Evolutionary conservation across 1,140 invertebrate genomes (phyloP).

Genomic region (Trypoxylus dichotomus): DNA sequence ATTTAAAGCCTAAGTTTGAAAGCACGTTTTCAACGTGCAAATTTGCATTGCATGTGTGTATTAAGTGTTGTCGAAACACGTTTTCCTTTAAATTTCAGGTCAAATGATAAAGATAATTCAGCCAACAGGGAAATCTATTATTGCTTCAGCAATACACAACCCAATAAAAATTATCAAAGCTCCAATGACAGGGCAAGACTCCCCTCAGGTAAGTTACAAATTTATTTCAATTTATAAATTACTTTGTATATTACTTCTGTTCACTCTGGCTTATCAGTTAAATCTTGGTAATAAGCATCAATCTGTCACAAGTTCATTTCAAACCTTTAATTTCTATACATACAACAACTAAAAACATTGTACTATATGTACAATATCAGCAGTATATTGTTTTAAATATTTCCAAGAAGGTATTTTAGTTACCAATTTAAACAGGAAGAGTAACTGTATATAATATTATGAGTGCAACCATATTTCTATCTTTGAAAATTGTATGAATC

Average conservation of each 20-base stretch:
- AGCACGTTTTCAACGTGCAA: background rate
- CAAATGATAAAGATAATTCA: slow-evolving; percentile 69
- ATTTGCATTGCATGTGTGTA: background rate
- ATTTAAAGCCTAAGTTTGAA: background rate
- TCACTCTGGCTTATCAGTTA: slow-evolving; percentile 8
- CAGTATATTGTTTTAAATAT: no score
- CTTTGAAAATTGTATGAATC: no score
- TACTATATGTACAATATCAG: no score
- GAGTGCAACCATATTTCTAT: no score
- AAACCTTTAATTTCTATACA: no score
- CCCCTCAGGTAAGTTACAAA: slow-evolving; percentile 40
- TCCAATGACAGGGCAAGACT: slow-evolving; percentile 41
- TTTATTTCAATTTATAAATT: background rate
- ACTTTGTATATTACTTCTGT: background rate
- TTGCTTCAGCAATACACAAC: slow-evolving; percentile 54
- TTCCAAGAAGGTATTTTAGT: no score
- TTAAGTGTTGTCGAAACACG: background rate
- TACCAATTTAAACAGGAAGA: no score
- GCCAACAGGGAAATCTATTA: slow-evolving; percentile 56
- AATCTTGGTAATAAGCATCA: no score
- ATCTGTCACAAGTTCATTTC: no score
- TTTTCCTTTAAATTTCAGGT: slow-evolving; percentile 57
- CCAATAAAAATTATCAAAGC: slow-evolving; percentile 59
- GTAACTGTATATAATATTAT: no score
- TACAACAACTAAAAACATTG: no score